These are phyloP conservation scores for Tanytarsus gracilentus DNA, from an alignment of 2,888 invertebrate species.

Conservation along the genomic window DNA sequence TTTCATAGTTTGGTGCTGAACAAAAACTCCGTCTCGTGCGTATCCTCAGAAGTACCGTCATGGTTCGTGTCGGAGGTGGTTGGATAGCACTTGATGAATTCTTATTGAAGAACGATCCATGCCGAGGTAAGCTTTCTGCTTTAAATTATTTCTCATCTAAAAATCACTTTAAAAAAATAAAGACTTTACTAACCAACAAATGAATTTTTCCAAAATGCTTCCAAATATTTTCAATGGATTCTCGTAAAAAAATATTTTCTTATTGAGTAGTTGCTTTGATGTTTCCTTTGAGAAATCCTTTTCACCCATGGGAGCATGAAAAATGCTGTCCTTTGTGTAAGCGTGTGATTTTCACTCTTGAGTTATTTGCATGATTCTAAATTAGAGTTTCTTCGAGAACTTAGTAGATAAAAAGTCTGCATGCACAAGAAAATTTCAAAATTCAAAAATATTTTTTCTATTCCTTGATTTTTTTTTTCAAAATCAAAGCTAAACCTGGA, in stretches of 20 bases:
- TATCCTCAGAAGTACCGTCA: slow-evolving; percentile 96
- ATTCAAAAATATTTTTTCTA: too few species aligned
- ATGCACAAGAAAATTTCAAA: too few species aligned
- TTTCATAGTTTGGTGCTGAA: slow-evolving; percentile 89
- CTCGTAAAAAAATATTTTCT: slow-evolving; percentile 31
- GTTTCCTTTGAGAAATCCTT: slow-evolving; percentile 22
- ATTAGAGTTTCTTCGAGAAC: too few species aligned
- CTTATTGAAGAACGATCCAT: slow-evolving; percentile 98
- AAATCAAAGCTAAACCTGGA: too few species aligned
- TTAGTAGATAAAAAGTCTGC: too few species aligned
- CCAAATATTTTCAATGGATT: neutral
- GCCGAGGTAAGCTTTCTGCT: slow-evolving; percentile 77
- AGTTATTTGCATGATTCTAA: neutral
- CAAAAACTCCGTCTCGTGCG: slow-evolving; percentile 96
- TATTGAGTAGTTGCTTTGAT: slow-evolving; percentile 32
- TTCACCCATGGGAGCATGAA: slow-evolving; percentile 19
- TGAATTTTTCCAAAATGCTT: neutral
- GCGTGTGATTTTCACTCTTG: neutral
- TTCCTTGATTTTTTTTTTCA: too few species aligned
- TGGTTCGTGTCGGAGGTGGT: slow-evolving; percentile 99
- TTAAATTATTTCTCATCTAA: slow-evolving; percentile 4
- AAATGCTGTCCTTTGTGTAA: slow-evolving; percentile 24
- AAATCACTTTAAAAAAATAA: slow-evolving; percentile 10
- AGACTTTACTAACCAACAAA: neutral
- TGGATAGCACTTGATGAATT: slow-evolving; percentile 99